Evolutionary conservation across 2,797 vertebrate genomes (phyloP).

Genomic region (Oryzias sinensis): DNA sequence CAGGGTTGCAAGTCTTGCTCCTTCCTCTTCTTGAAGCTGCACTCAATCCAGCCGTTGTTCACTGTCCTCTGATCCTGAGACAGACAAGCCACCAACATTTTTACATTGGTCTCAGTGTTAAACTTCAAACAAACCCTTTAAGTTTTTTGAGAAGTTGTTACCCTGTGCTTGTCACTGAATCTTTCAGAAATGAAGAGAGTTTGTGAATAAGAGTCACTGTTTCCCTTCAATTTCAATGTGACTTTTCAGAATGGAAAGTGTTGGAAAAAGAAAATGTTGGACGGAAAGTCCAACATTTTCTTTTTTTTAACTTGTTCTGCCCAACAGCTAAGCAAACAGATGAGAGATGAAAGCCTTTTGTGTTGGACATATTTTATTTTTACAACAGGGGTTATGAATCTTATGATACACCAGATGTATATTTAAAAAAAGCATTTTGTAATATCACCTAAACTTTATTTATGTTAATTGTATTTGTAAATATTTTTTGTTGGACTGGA

Average conservation of each 20-base stretch:
- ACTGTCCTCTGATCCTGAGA: conserved; percentile 40
- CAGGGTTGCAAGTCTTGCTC: conserved; percentile 36
- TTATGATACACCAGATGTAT: no score
- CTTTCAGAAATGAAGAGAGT: conserved; percentile 6
- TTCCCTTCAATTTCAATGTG: conserved; percentile 23
- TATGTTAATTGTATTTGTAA: no score
- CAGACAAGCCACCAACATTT: conserved; percentile 18
- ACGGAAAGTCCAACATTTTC: no score
- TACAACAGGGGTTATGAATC: no score
- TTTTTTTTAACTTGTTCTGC: no score
- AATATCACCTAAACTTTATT: no score
- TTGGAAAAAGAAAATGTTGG: no score
- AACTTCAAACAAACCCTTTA: conserved; percentile 51
- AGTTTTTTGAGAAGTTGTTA: conserved; percentile 27
- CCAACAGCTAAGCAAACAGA: no score
- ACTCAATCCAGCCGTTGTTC: conserved; percentile 58
- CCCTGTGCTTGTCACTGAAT: conserved; percentile 27
- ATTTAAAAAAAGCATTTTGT: no score
- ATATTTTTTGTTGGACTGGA: no score
- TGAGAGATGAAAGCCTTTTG: no score
- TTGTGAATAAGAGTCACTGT: conserved; percentile 16
- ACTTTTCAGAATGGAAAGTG: conserved; percentile 1
- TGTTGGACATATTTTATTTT: no score
- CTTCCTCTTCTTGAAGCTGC: conserved; percentile 53
- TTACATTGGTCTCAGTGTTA: conserved; percentile 46